phyloP scores from a whole-genome alignment of 2,888 invertebrate species.

The Agonopterix arenella region DNA sequence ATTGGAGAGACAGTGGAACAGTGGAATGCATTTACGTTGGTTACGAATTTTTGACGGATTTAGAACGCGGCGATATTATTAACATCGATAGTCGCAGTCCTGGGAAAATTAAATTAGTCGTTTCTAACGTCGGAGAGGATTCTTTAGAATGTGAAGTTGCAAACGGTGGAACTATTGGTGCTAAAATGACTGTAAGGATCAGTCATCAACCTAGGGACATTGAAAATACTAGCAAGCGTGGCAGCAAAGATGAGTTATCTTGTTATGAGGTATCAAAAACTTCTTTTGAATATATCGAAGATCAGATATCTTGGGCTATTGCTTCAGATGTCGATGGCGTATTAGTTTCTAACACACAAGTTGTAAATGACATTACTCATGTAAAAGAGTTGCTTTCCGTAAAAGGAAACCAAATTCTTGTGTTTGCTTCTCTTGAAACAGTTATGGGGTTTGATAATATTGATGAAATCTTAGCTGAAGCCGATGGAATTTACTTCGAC shows the following conservation, averaged over 20 bases:
- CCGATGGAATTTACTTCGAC: slow-evolving; percentile 93
- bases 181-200: slow-evolving; percentile 71
- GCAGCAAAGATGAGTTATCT: slow-evolving; percentile 52
- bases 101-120: slow-evolving; percentile 49
- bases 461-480: slow-evolving; percentile 84
- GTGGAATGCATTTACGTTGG: slow-evolving; percentile 73
- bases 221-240: slow-evolving; percentile 37
- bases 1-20: slow-evolving; percentile 73
- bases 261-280: slow-evolving; percentile 79
- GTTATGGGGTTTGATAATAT: slow-evolving; percentile 62
- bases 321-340: slow-evolving; percentile 59
- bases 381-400: slow-evolving; percentile 46
- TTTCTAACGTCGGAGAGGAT: slow-evolving; percentile 57
- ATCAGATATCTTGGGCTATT: slow-evolving; percentile 63
- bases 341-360: slow-evolving; percentile 50
- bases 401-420: slow-evolving; percentile 60
- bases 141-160: slow-evolving; percentile 70
- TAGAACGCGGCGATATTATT: slow-evolving; percentile 66
- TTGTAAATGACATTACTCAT: slow-evolving; percentile 38
- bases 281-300: slow-evolving; percentile 81
- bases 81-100: slow-evolving; percentile 60
- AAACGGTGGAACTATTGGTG: slow-evolving; percentile 68
- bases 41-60: slow-evolving; percentile 70
- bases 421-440: slow-evolving; percentile 58
- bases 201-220: slow-evolving; percentile 68